A percentile compares a stretch with the other conserved stretches of the same genome.
Evolutionary conservation across 2,797 vertebrate genomes (phyloP).

Genomic region (Paramormyrops hopkinsi): DNA sequence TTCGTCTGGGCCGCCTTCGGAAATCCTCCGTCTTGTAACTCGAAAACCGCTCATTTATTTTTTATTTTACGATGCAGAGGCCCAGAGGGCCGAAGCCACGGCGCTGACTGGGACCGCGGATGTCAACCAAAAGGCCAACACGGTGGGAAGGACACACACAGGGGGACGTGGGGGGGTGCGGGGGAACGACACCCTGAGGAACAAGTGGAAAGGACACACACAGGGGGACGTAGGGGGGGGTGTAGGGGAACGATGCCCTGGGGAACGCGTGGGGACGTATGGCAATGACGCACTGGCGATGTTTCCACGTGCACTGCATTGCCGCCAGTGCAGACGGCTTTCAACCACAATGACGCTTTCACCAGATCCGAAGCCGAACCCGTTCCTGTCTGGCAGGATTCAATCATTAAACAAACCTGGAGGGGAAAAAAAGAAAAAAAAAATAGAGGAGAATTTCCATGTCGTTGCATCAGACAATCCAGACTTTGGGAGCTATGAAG

Average conservation of each 20-base stretch:
- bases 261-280: not conserved
- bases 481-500: not conserved
- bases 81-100: not conserved
- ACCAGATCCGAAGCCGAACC: not conserved
- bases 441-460: constrained; percentile 1
- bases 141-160: not conserved
- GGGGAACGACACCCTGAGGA: not conserved
- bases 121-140: not conserved
- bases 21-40: not conserved
- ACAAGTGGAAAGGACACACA: not conserved
- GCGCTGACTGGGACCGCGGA: not conserved
- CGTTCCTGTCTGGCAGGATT: constrained; percentile 6
- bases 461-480: not conserved
- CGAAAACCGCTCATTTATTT: not conserved
- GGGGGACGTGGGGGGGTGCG: not conserved
- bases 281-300: not conserved
- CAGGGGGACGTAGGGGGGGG: not conserved
- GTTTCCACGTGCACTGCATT: not conserved
- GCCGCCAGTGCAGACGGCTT: not conserved
- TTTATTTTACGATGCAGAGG: not conserved
- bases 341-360: not conserved
- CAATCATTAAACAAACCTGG: constrained; percentile 9
- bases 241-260: not conserved
- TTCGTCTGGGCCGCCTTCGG: not conserved
- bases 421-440: not conserved